These are phyloP conservation scores for Scaptomyza montana DNA, from an alignment of 1,140 invertebrate genomes.

Conservation along the genomic window DNA sequence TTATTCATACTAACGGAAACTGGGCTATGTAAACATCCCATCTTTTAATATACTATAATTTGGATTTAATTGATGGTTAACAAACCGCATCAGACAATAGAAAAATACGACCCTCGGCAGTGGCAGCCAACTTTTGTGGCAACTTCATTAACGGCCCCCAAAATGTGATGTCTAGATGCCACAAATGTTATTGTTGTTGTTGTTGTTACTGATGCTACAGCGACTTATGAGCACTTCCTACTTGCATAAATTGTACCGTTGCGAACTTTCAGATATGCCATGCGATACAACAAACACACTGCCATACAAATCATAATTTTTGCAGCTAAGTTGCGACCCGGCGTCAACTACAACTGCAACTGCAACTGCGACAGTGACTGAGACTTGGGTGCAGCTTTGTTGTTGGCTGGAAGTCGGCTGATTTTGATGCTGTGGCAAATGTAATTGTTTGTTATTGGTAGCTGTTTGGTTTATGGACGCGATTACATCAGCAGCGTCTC, in stretches of 20 bases:
- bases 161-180: constrained; percentile 23
- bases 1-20: constrained; percentile 23
- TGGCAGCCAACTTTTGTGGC: constrained; percentile 43
- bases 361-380: constrained; percentile 2
- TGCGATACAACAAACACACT: constrained; percentile 60
- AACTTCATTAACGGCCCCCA: constrained; percentile 63
- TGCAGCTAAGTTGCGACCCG: constrained; percentile 22
- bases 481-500: constrained; percentile 62
- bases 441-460: constrained; percentile 69
- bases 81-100: constrained; percentile 52
- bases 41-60: constrained; percentile 40
- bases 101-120: constrained; percentile 49
- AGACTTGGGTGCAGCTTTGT: constrained; percentile 29
- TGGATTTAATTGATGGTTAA: constrained; percentile 69
- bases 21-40: constrained; percentile 10
- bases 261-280: constrained; percentile 34
- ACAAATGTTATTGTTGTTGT: background rate
- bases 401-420: constrained; percentile 15
- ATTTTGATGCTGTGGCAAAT: constrained; percentile 27
- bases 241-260: constrained; percentile 70
- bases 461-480: constrained; percentile 64
- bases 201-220: background rate
- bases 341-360: constrained; percentile 7
- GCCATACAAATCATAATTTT: constrained; percentile 76
- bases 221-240: constrained; percentile 47